Percentiles rank a stretch among this genome's conserved stretches.
These are phyloP conservation scores for Aldrovandia affinis DNA, from an alignment of 2,797 vertebrate genomes.

Conservation along the genomic window DNA sequence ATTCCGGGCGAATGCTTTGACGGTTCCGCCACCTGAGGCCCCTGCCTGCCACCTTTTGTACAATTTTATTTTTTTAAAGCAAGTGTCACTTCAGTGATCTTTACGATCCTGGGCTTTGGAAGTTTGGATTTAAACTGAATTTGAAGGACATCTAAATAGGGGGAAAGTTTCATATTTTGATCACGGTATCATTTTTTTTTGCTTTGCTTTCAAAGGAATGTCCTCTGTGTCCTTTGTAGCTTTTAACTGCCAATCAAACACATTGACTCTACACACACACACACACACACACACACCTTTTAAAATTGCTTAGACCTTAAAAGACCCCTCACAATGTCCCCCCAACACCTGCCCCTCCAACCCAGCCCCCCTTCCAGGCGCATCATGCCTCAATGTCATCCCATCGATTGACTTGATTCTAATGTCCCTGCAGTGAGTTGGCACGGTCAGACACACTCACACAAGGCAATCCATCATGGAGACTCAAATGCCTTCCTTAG, in stretches of 20 bases:
- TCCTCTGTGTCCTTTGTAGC: constrained; percentile 55
- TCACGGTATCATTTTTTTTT: constrained; percentile 45
- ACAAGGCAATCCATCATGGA: constrained; percentile 80
- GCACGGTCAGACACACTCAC: constrained; percentile 80
- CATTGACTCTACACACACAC: constrained; percentile 37
- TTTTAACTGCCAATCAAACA: constrained; percentile 59
- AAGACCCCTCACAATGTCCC: constrained; percentile 18
- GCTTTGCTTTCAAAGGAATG: constrained; percentile 28
- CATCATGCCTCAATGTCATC: constrained; percentile 81
- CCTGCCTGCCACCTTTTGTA: too few species aligned
- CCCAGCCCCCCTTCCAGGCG: constrained; percentile 58
- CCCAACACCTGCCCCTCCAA: constrained; percentile 49
- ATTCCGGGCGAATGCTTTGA: too few species aligned
- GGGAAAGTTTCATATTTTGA: constrained; percentile 56
- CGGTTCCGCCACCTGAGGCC: too few species aligned
- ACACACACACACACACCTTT: constrained; percentile 34
- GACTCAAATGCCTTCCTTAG: constrained; percentile 71
- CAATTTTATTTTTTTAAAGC: too few species aligned
- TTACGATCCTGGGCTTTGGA: neutral
- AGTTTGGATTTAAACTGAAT: constrained; percentile 36
- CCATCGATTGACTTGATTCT: constrained; percentile 79
- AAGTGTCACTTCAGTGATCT: neutral
- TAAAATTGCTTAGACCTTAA: constrained; percentile 44
- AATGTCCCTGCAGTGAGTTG: constrained; percentile 76
- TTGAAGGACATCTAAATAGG: constrained; percentile 60